A percentile compares a stretch with the other conserved stretches of the same genome.
phyloP scores from a whole-genome alignment of 2,888 invertebrate species.

The Caenorhabditis parvicauda region DNA sequence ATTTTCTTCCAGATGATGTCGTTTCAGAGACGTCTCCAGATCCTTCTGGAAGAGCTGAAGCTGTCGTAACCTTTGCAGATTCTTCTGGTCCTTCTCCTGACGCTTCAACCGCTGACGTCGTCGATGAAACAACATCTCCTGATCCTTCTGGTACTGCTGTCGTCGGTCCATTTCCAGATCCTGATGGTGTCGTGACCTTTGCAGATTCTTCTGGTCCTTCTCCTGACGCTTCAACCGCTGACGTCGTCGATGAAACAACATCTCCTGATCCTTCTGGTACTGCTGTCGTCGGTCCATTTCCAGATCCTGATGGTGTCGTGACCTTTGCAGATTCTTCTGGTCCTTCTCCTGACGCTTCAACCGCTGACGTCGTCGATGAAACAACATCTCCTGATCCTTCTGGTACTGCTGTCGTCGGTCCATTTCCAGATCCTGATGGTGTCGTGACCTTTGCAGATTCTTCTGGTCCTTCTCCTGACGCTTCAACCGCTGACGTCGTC shows the following conservation, averaged over 20 bases:
- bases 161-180: not conserved
- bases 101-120: not conserved
- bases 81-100: not conserved
- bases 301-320: constrained; percentile 1
- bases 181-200: not conserved
- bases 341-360: too few relatives aligned
- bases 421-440: constrained; percentile 8
- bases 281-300: not conserved
- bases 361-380: not conserved
- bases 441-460: constrained; percentile 1
- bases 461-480: not conserved
- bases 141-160: constrained; percentile 4
- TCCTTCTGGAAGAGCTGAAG: constrained; percentile 4
- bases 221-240: not conserved
- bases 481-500: constrained; percentile 2
- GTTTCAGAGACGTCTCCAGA: constrained; percentile 3
- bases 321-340: constrained; percentile 1
- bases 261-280: constrained; percentile 1
- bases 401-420: constrained; percentile 1
- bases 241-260: not conserved
- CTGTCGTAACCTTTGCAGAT: constrained; percentile 1
- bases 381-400: constrained; percentile 4
- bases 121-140: not conserved
- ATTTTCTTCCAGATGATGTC: constrained; percentile 7
- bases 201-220: not conserved